Conservation (phyloP, 1,140 invertebrate genomes). For the Saccostrea echinata region DNA sequence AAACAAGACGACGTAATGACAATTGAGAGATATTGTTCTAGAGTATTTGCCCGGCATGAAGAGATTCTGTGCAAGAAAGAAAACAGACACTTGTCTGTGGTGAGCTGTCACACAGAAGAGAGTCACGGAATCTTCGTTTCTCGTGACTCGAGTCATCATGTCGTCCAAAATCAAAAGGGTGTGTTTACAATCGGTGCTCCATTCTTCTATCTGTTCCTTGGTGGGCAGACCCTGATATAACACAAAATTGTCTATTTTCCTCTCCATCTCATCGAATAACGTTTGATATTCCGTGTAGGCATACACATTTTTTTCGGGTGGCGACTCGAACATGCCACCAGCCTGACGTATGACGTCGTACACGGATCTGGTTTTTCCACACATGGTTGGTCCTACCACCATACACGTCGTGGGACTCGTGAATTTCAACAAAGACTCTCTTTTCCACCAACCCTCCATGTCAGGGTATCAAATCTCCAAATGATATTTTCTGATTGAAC, state of each 20-base stretch:
- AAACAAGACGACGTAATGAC: constrained; percentile 47
- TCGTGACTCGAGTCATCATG: constrained; percentile 43
- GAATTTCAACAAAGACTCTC: constrained; percentile 8
- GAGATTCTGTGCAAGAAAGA: constrained; percentile 45
- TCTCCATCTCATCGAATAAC: constrained; percentile 44
- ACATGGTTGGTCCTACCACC: constrained; percentile 13
- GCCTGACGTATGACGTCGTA: constrained; percentile 20
- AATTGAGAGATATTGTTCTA: constrained; percentile 49
- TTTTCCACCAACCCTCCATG: constrained; percentile 31
- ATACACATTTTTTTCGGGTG: constrained; percentile 12
- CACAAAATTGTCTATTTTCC: constrained; percentile 6
- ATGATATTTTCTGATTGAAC: not conserved
- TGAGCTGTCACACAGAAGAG: constrained; percentile 48
- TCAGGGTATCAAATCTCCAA: not conserved
- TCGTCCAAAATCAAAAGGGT: constrained; percentile 54
- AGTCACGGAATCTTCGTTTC: constrained; percentile 29
- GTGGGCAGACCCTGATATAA: constrained; percentile 43
- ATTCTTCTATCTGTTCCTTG: constrained; percentile 36
- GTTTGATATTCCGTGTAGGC: constrained; percentile 39
- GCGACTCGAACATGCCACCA: constrained; percentile 27
- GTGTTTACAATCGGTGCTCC: constrained; percentile 25
- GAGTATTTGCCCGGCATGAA: constrained; percentile 46
- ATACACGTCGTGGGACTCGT: constrained; percentile 11
- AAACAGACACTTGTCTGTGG: constrained; percentile 32
- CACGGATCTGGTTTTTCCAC: constrained; percentile 1